These are phyloP conservation scores for Eristalinus aeneus DNA, from an alignment of 2,888 invertebrate species.

Conservation along the genomic window DNA sequence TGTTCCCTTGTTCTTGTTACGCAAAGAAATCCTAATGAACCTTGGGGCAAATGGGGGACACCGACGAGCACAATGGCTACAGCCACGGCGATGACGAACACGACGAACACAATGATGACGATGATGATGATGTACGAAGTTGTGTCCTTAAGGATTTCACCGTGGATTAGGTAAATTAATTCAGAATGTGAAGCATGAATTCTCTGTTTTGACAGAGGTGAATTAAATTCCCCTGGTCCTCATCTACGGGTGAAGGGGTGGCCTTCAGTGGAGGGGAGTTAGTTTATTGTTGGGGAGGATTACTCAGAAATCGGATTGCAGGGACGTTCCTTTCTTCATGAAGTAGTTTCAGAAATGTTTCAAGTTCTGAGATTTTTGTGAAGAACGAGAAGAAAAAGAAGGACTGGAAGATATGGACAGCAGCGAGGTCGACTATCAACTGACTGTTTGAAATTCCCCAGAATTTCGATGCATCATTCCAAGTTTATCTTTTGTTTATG, in stretches of 20 bases:
- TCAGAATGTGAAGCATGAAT: constrained; percentile 16
- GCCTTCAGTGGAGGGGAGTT: neutral
- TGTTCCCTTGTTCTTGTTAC: constrained; percentile 7
- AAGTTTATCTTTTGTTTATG: too few species aligned
- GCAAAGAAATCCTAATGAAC: constrained; percentile 10
- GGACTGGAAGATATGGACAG: neutral
- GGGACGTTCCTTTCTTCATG: neutral
- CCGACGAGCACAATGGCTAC: neutral
- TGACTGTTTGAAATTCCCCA: too few species aligned
- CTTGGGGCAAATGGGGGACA: neutral
- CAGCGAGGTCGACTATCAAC: too few species aligned
- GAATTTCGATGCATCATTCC: too few species aligned
- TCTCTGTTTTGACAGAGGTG: neutral
- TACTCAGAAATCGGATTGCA: neutral
- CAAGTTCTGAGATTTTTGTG: neutral
- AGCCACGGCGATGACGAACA: neutral
- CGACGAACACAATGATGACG: neutral
- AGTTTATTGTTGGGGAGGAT: neutral
- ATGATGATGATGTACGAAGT: neutral
- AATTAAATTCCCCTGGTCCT: neutral
- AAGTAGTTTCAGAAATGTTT: neutral
- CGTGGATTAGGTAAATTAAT: constrained; percentile 46
- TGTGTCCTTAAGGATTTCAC: constrained; percentile 16
- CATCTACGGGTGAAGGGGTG: neutral
- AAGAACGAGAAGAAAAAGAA: neutral